These are phyloP conservation scores for Spodoptera picta DNA, from an alignment of 2,888 invertebrate species.

Conservation along the genomic window DNA sequence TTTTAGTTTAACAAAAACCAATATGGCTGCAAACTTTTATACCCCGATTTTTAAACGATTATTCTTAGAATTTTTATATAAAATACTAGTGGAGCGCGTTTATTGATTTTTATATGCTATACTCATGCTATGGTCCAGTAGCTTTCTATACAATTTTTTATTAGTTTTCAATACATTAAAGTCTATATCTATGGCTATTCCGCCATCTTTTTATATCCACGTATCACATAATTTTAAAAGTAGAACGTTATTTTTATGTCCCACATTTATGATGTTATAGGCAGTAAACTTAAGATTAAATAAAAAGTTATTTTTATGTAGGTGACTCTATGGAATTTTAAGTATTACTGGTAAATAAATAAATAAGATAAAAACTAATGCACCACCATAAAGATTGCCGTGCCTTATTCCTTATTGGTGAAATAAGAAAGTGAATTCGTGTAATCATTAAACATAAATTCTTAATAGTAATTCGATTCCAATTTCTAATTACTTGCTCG, in stretches of 20 bases:
- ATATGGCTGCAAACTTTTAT: neutral
- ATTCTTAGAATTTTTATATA: constrained; percentile 17
- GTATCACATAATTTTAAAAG: constrained; percentile 10
- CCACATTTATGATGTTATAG: neutral
- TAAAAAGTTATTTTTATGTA: neutral
- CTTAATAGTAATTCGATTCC: neutral
- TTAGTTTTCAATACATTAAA: constrained; percentile 32
- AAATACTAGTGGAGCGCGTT: constrained; percentile 10
- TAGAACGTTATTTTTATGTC: neutral
- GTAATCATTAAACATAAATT: neutral
- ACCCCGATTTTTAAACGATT: neutral
- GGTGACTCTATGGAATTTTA: neutral
- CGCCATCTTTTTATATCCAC: constrained; percentile 5
- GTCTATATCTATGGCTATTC: neutral
- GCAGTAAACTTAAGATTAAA: constrained; percentile 8
- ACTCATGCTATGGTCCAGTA: constrained; percentile 27
- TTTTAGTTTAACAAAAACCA: no score
- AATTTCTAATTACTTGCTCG: constrained; percentile 2
- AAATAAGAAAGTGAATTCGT: no score
- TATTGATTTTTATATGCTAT: constrained; percentile 48
- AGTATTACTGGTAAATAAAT: constrained; percentile 2
- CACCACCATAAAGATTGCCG: no score
- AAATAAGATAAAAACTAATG: no score
- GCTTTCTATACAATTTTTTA: constrained; percentile 27
- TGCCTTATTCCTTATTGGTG: no score